Conservation (phyloP, 2,888 invertebrate genomes). For the Napeogenes sylphis region DNA sequence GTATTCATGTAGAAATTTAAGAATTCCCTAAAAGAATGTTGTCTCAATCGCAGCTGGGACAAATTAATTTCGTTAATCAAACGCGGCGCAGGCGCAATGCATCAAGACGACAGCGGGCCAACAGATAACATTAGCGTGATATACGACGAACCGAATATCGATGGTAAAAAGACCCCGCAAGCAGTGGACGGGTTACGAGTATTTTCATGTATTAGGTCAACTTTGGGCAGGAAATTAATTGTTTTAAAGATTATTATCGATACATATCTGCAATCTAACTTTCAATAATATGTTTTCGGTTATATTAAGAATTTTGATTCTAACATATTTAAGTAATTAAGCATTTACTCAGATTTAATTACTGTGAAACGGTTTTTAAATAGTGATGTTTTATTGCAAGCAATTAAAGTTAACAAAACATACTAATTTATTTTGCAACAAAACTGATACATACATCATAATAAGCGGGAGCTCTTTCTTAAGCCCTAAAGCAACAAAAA, state of each 20-base stretch:
- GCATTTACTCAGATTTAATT: too few relatives aligned
- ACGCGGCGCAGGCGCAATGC: constrained; percentile 61
- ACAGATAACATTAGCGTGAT: constrained; percentile 71
- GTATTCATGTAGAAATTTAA: constrained; percentile 20
- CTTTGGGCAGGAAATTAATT: not conserved
- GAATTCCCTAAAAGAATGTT: constrained; percentile 35
- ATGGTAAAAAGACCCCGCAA: constrained; percentile 49
- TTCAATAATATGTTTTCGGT: too few relatives aligned
- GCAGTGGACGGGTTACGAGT: constrained; percentile 11
- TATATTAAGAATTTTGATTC: too few relatives aligned
- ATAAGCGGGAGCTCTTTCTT: not conserved
- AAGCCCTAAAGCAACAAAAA: constrained; percentile 2
- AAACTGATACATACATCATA: not conserved
- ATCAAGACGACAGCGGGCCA: constrained; percentile 64
- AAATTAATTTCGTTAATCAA: constrained; percentile 76
- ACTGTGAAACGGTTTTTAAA: too few relatives aligned
- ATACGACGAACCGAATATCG: constrained; percentile 55
- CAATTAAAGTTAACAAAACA: too few relatives aligned
- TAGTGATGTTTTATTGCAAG: too few relatives aligned
- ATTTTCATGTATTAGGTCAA: constrained; percentile 3
- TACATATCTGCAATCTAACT: too few relatives aligned
- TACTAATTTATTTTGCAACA: not conserved
- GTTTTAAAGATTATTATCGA: too few relatives aligned
- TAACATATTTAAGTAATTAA: too few relatives aligned
- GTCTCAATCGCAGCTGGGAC: constrained; percentile 48